Evolutionary conservation across 1,140 invertebrate genomes (phyloP).

Genomic region (Listronotus oregonensis): DNA sequence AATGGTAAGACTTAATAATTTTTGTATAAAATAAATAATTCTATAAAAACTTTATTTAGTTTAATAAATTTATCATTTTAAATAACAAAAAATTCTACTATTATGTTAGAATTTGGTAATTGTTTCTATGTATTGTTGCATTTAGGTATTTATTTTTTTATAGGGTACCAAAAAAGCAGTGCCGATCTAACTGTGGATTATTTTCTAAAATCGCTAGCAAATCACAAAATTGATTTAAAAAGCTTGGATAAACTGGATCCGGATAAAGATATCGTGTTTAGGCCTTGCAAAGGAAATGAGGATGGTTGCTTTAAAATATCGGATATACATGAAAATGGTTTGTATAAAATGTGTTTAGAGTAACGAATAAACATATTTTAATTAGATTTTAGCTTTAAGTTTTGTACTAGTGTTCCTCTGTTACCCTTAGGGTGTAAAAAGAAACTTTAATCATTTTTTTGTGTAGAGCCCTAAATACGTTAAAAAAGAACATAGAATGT

Average conservation of each 20-base stretch:
- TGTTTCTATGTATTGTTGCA: too few relatives aligned
- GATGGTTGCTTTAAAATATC: constrained; percentile 62
- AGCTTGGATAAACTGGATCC: constrained; percentile 44
- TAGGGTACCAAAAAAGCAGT: constrained; percentile 53
- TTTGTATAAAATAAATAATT: too few relatives aligned
- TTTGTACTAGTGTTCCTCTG: too few relatives aligned
- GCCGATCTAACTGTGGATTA: constrained; percentile 61
- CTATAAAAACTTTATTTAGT: background rate
- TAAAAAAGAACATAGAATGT: too few relatives aligned
- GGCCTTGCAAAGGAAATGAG: constrained; percentile 54
- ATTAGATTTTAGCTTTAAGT: background rate
- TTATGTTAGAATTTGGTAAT: too few relatives aligned
- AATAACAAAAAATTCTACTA: too few relatives aligned
- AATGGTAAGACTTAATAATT: constrained; percentile 9
- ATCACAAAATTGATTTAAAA: constrained; percentile 53
- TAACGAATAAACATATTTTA: constrained; percentile 24
- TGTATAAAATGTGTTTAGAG: too few relatives aligned
- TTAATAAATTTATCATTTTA: too few relatives aligned
- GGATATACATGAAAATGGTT: constrained; percentile 59
- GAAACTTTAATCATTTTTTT: too few relatives aligned
- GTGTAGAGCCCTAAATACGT: too few relatives aligned
- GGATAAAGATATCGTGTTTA: constrained; percentile 49
- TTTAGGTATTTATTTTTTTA: background rate
- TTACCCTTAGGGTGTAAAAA: too few relatives aligned
- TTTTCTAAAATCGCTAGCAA: constrained; percentile 61